Conservation (phyloP, 2,888 invertebrate species). For the Caenorhabditis sinica region DNA sequence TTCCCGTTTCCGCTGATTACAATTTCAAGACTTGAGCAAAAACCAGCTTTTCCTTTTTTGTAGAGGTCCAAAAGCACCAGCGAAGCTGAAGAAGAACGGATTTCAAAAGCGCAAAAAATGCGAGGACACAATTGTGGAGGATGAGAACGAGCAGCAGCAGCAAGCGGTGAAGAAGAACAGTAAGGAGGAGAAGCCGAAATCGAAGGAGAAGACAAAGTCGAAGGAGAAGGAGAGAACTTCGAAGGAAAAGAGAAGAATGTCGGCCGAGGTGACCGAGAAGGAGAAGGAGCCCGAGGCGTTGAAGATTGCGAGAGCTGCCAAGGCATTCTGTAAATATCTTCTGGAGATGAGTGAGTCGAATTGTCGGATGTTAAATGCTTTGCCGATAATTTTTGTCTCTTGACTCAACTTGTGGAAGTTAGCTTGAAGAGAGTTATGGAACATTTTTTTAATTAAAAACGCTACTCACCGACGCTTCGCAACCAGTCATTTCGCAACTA, state of each 20-base stretch:
- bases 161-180: background rate
- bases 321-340: conserved; percentile 13
- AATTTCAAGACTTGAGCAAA: background rate
- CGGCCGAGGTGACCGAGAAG: conserved; percentile 21
- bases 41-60: background rate
- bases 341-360: conserved; percentile 30
- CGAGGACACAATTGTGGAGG: conserved; percentile 17
- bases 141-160: conserved; percentile 1
- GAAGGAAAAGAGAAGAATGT: conserved; percentile 8
- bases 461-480: too few relatives aligned
- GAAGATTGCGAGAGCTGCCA: background rate
- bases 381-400: too few relatives aligned
- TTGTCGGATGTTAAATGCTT: too few relatives aligned
- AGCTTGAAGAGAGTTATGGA: too few relatives aligned
- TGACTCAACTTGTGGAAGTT: too few relatives aligned
- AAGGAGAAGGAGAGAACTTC: conserved; percentile 14
- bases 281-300: conserved; percentile 12
- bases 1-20: too few relatives aligned
- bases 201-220: background rate
- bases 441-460: too few relatives aligned
- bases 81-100: background rate
- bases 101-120: background rate
- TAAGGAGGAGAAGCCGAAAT: conserved; percentile 10
- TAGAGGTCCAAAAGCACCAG: background rate
- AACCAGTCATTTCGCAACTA: too few relatives aligned